These are phyloP conservation scores for Taenaris catops DNA, from an alignment of 2,888 invertebrate species.

Conservation along the genomic window DNA sequence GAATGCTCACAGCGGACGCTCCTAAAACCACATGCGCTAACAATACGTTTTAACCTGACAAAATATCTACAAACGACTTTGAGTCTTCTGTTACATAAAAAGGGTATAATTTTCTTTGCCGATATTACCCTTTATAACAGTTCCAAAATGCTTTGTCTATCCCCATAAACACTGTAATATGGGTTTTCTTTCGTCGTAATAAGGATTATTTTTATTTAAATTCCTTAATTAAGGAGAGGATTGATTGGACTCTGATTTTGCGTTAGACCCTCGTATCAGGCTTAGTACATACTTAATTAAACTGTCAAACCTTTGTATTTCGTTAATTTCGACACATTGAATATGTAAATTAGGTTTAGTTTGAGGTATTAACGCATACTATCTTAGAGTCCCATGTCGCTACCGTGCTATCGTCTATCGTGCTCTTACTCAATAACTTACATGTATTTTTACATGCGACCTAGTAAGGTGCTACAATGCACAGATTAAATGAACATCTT, in stretches of 20 bases:
- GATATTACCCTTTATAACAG: neutral
- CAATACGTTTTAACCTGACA: constrained; percentile 22
- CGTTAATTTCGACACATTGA: constrained; percentile 29
- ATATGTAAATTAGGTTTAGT: constrained; percentile 24
- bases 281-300: constrained; percentile 47
- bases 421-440: too few relatives aligned
- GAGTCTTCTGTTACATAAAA: too few relatives aligned
- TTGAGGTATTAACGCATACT: too few relatives aligned
- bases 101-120: constrained; percentile 3
- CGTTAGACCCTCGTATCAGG: constrained; percentile 37
- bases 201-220: constrained; percentile 14
- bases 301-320: constrained; percentile 39
- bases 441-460: too few relatives aligned
- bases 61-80: neutral
- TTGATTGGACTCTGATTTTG: constrained; percentile 40
- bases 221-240: constrained; percentile 27
- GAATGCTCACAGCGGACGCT: constrained; percentile 36
- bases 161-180: constrained; percentile 10
- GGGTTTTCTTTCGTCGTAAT: constrained; percentile 4
- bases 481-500: too few relatives aligned
- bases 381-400: too few relatives aligned
- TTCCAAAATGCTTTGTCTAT: constrained; percentile 3
- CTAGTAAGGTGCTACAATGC: too few relatives aligned
- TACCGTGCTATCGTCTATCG: too few relatives aligned
- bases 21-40: constrained; percentile 31